A percentile compares a stretch with the other conserved stretches of the same genome.
phyloP scores from a whole-genome alignment of 2,113 vertebrate genomes.

The Platysteira castanea region DNA sequence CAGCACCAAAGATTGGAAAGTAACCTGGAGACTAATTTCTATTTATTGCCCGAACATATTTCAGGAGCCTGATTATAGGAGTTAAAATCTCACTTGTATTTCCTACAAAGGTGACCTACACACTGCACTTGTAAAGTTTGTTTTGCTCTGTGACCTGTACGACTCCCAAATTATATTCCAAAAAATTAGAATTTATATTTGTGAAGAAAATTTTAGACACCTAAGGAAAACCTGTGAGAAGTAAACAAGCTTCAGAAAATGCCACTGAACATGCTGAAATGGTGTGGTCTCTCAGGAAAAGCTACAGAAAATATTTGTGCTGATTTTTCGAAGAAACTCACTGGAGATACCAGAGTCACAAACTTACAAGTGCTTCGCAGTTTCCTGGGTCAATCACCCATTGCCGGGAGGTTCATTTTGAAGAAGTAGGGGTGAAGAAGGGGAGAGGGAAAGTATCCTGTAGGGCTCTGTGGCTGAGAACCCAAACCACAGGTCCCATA shows the following conservation, averaged over 20 bases:
- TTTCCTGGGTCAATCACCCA: not conserved
- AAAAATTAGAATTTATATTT: not conserved
- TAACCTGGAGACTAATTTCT: not conserved
- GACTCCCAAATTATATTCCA: accelerated
- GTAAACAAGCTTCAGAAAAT: not conserved
- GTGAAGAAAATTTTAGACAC: not conserved
- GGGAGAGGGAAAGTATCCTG: not conserved
- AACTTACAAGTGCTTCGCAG: not conserved
- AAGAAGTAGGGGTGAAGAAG: not conserved
- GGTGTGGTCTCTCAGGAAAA: not conserved
- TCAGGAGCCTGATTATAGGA: not conserved
- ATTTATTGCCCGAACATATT: not conserved
- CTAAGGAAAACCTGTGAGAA: not conserved
- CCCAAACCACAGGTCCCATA: not conserved
- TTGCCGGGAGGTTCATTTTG: not conserved
- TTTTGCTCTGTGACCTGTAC: not conserved
- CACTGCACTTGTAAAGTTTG: accelerated
- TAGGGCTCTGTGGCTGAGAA: not conserved
- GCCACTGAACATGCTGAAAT: not conserved
- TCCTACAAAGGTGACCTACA: not conserved
- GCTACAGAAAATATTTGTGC: not conserved
- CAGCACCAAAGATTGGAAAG: not conserved
- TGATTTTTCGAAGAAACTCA: not conserved
- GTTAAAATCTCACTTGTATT: not conserved
- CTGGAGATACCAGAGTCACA: not conserved